These are phyloP conservation scores for Zaprionus tsacasi DNA, from an alignment of 1,140 invertebrate species.

Conservation along the genomic window DNA sequence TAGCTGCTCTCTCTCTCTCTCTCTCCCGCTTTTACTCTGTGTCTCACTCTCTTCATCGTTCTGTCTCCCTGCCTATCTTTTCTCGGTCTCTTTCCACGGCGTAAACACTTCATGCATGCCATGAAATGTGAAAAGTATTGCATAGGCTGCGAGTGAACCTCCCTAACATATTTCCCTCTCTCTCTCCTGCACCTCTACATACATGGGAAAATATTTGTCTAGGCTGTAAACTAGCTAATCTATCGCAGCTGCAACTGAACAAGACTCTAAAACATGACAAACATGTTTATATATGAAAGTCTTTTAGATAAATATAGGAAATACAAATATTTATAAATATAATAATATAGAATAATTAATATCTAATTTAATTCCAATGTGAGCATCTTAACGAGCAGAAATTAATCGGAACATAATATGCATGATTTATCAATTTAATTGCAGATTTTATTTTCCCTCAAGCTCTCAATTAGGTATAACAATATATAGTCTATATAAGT, in stretches of 20 bases:
- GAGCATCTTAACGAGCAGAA: no score
- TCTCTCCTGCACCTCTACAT: background rate
- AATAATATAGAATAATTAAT: no score
- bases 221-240: background rate
- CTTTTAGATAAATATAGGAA: background rate
- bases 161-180: no score
- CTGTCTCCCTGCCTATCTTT: conserved; percentile 3
- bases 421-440: no score
- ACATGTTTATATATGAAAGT: background rate
- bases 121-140: conserved; percentile 70
- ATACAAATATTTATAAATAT: no score
- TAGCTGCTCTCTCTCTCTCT: conserved; percentile 28
- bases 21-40: background rate
- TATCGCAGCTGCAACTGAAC: background rate
- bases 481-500: background rate
- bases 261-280: background rate
- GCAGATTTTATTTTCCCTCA: no score
- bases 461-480: no score
- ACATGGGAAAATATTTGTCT: conserved; percentile 22
- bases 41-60: conserved; percentile 1
- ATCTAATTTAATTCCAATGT: no score
- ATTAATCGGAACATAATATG: no score
- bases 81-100: conserved; percentile 15
- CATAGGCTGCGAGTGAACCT: conserved; percentile 25
- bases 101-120: conserved; percentile 61